Percentiles rank a stretch among this genome's conserved stretches.
Conservation (phyloP, 2,113 vertebrate species). For the Furnarius figulus region DNA sequence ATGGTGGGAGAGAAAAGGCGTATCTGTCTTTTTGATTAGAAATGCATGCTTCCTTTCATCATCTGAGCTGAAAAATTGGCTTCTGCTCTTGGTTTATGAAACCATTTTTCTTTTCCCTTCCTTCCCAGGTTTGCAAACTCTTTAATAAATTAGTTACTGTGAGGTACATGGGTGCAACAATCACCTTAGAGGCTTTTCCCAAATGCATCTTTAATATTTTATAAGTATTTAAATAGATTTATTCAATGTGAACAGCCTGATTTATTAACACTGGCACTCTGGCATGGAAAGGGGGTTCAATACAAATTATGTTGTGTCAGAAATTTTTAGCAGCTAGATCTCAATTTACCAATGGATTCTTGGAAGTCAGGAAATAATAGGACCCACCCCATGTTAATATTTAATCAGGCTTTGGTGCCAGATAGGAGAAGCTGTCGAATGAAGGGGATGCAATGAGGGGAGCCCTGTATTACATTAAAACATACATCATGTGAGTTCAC, state of each 20-base stretch:
- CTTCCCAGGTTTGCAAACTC: slow-evolving; percentile 84
- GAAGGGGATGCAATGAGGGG: neutral
- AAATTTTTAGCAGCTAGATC: slow-evolving; percentile 70
- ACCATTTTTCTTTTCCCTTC: slow-evolving; percentile 83
- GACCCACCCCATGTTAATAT: slow-evolving; percentile 44
- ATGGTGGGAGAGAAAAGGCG: slow-evolving; percentile 79
- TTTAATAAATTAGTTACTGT: slow-evolving; percentile 85
- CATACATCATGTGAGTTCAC: neutral
- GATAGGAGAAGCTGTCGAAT: neutral
- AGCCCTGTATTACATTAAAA: slow-evolving; percentile 7
- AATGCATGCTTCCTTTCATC: slow-evolving; percentile 86
- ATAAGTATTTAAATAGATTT: slow-evolving; percentile 87
- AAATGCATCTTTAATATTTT: slow-evolving; percentile 85
- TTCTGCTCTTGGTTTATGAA: slow-evolving; percentile 85
- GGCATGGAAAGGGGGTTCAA: slow-evolving; percentile 65
- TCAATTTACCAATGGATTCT: slow-evolving; percentile 65
- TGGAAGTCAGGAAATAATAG: slow-evolving; percentile 59
- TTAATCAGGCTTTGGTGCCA: slow-evolving; percentile 59
- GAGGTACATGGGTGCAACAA: slow-evolving; percentile 81
- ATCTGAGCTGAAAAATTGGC: slow-evolving; percentile 83
- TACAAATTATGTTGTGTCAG: slow-evolving; percentile 74
- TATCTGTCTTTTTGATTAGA: slow-evolving; percentile 88
- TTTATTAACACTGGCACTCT: slow-evolving; percentile 77
- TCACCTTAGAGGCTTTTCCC: slow-evolving; percentile 84
- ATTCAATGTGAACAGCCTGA: slow-evolving; percentile 79